A percentile compares a stretch with the other conserved stretches of the same genome.
These are phyloP conservation scores for Zaprionus inermis DNA, from an alignment of 1,140 invertebrate genomes.

Conservation along the genomic window DNA sequence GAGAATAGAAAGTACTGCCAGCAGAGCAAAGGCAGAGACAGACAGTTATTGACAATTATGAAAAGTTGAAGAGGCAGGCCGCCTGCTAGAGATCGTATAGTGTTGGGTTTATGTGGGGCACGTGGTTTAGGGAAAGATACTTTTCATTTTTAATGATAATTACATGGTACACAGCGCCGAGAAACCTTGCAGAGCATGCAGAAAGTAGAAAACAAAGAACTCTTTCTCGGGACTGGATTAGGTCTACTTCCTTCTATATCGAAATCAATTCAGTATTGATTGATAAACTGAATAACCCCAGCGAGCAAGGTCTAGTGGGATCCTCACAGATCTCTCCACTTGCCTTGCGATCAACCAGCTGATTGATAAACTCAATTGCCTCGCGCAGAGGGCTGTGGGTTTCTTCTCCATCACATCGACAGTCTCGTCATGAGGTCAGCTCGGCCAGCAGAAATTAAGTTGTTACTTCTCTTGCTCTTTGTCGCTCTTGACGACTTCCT, in stretches of 20 bases:
- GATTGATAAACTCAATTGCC: slow-evolving; percentile 15
- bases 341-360: not conserved
- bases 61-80: not conserved
- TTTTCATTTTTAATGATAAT: not conserved
- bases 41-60: not conserved
- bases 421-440: slow-evolving; percentile 42
- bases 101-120: not conserved
- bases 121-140: not conserved
- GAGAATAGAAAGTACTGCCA: not conserved
- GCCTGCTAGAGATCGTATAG: not conserved
- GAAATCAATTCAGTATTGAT: not conserved
- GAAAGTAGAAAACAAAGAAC: no score
- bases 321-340: not conserved
- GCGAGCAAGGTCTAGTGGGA: not conserved
- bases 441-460: slow-evolving; percentile 68
- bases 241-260: no score
- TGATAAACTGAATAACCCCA: not conserved
- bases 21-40: not conserved
- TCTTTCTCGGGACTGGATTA: no score
- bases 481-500: not conserved
- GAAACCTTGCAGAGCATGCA: no score
- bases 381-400: not conserved
- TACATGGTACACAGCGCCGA: not conserved
- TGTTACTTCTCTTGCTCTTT: slow-evolving; percentile 59
- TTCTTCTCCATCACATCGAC: not conserved